A percentile compares a stretch with the other conserved stretches of the same genome.
phyloP scores from a whole-genome alignment of 2,797 vertebrate genomes.

The Micromesistius poutassou region DNA sequence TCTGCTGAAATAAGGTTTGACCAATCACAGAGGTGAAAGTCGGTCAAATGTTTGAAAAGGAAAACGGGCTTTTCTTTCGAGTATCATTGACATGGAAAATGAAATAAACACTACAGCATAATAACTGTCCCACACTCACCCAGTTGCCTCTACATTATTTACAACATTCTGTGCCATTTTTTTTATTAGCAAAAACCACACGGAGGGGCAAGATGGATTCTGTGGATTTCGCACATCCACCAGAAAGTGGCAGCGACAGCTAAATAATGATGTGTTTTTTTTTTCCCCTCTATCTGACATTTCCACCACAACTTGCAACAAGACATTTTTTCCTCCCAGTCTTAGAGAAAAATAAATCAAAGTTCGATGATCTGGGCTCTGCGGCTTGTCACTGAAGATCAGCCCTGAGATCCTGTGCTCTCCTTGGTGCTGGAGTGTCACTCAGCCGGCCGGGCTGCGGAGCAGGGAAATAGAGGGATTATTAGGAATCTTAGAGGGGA shows the following conservation, averaged over 20 bases:
- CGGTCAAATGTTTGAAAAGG: too few relatives aligned
- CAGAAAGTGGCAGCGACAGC: conserved; percentile 21
- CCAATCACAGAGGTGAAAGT: too few relatives aligned
- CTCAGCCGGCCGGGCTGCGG: background rate
- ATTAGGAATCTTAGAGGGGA: conserved; percentile 30
- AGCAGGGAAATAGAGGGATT: conserved; percentile 43
- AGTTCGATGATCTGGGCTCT: conserved; percentile 29
- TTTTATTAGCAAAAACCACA: conserved; percentile 18
- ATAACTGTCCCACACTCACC: conserved; percentile 15
- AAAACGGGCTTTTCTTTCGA: too few relatives aligned
- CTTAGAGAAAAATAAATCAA: conserved; percentile 22
- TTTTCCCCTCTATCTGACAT: conserved; percentile 34
- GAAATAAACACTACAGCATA: conserved; percentile 19
- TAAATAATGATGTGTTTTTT: conserved; percentile 36
- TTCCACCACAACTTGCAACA: conserved; percentile 40
- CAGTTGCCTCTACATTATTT: conserved; percentile 21
- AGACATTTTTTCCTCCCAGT: conserved; percentile 39
- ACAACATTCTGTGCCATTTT: conserved; percentile 22
- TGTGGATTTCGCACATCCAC: conserved; percentile 11
- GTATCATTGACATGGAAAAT: conserved; percentile 15
- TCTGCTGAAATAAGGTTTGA: too few relatives aligned
- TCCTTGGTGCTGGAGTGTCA: conserved; percentile 32
- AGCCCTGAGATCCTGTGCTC: conserved; percentile 19
- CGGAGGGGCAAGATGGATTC: conserved; percentile 10
- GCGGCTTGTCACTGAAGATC: conserved; percentile 36